These are phyloP conservation scores for Malurus leucopterus DNA, from an alignment of 2,797 vertebrate species.

Conservation along the genomic window DNA sequence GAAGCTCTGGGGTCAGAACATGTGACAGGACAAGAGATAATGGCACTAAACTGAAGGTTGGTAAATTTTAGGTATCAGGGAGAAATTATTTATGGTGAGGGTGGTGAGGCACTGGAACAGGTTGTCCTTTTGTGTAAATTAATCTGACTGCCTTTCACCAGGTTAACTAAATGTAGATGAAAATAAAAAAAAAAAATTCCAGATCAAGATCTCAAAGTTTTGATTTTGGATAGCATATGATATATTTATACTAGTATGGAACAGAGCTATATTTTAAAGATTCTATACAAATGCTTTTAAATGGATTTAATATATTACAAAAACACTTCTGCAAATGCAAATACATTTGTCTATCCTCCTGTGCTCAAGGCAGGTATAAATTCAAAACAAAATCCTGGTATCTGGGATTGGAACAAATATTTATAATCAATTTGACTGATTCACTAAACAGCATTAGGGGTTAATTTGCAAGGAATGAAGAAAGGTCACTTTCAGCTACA, in stretches of 20 bases:
- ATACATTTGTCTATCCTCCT: background rate
- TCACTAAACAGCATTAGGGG: background rate
- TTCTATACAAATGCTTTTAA: background rate
- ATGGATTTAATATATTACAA: background rate
- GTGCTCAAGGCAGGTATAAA: background rate
- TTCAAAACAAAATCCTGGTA: background rate
- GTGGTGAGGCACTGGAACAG: background rate
- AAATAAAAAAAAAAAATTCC: background rate
- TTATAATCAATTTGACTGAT: slow-evolving; percentile 13
- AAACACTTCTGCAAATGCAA: background rate
- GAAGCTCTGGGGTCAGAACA: background rate
- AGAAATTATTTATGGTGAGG: background rate
- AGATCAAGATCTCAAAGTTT: background rate
- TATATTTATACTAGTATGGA: background rate
- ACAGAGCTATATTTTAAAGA: background rate
- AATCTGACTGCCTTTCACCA: background rate
- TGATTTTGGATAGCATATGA: background rate
- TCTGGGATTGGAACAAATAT: background rate
- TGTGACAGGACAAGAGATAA: background rate
- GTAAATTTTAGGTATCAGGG: background rate
- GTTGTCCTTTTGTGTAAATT: background rate
- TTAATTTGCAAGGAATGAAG: background rate
- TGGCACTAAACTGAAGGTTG: background rate
- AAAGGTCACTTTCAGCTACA: background rate
- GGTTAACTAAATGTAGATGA: background rate